phyloP scores from a whole-genome alignment of 2,888 invertebrate genomes.

The Conomelus anceps region DNA sequence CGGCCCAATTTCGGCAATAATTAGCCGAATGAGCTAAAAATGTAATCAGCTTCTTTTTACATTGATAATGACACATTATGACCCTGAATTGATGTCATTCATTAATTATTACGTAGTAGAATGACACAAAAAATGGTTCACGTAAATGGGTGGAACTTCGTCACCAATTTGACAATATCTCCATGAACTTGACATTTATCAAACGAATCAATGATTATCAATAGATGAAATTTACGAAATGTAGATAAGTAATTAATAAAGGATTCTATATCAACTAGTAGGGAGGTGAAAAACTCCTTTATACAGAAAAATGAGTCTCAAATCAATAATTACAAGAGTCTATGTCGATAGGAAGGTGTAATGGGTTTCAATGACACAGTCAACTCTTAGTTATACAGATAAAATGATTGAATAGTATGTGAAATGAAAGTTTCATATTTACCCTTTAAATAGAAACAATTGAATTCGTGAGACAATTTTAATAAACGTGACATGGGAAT shows the following conservation, averaged over 20 bases:
- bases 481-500: slow-evolving; percentile 39
- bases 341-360: background rate
- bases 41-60: background rate
- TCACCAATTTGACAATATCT: background rate
- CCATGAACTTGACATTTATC: background rate
- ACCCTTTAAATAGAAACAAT: slow-evolving; percentile 85
- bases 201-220: background rate
- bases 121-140: background rate
- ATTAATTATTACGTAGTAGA: background rate
- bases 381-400: background rate
- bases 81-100: background rate
- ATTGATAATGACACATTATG: background rate
- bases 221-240: background rate
- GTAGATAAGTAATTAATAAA: background rate
- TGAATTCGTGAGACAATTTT: slow-evolving; percentile 78
- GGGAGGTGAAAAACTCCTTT: background rate
- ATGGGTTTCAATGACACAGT: background rate
- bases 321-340: background rate
- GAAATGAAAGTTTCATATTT: slow-evolving; percentile 36
- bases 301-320: background rate
- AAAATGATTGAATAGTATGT: background rate
- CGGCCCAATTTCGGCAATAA: background rate
- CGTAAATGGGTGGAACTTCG: background rate
- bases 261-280: background rate
- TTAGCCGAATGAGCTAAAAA: background rate